Conservation (phyloP, 2,113 vertebrate species). For the Malaclemys terrapin region DNA sequence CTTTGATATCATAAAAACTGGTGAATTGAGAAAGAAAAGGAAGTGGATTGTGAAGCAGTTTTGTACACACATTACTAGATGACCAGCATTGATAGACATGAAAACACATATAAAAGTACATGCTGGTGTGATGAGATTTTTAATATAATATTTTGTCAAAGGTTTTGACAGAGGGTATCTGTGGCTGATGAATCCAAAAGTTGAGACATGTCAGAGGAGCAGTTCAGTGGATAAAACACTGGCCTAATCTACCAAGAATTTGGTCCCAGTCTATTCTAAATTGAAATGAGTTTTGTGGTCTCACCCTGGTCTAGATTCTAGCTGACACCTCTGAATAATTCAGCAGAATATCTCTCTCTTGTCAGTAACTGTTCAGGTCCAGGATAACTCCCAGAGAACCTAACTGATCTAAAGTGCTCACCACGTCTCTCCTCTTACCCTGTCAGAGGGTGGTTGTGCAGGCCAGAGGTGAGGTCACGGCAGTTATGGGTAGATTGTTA, state of each 20-base stretch:
- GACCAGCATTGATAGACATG: background rate
- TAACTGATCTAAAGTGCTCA: background rate
- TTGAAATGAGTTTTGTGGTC: background rate
- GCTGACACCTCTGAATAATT: slow-evolving; percentile 17
- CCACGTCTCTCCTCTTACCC: fast-evolving
- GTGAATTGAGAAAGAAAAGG: background rate
- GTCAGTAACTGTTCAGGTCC: background rate
- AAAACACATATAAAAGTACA: fast-evolving
- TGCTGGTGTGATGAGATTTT: background rate
- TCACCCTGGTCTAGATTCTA: background rate
- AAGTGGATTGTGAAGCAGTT: background rate
- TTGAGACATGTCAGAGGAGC: fast-evolving
- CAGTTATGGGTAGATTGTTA: background rate
- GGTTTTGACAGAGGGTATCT: background rate
- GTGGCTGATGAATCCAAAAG: background rate
- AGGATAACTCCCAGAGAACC: background rate
- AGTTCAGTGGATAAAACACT: background rate
- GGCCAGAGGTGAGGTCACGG: background rate
- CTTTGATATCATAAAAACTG: background rate
- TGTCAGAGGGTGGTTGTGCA: background rate
- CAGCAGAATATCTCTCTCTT: background rate
- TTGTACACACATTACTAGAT: background rate
- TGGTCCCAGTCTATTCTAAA: background rate
- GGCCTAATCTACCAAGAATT: background rate
- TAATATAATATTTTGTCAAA: background rate